Conservation (phyloP, 2,888 invertebrate species). For the Agrochola litura region DNA sequence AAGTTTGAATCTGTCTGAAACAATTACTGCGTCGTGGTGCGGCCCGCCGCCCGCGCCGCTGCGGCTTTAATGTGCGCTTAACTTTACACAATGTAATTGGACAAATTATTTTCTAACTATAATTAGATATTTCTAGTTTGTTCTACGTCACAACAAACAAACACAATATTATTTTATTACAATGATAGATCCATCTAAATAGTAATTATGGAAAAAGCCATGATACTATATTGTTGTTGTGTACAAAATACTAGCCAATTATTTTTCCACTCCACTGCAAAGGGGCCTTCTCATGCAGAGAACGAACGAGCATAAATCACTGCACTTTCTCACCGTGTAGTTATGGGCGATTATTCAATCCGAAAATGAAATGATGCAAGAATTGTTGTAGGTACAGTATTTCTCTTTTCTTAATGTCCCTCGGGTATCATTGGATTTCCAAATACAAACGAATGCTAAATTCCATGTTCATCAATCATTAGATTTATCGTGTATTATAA, state of each 20-base stretch:
- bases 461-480: no score
- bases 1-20: background rate
- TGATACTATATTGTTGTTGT: background rate
- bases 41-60: no score
- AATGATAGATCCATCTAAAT: background rate
- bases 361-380: no score
- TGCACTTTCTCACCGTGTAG: no score
- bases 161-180: background rate
- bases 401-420: no score
- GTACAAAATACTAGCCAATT: background rate
- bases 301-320: no score
- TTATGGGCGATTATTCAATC: no score
- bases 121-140: slow-evolving; percentile 4
- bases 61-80: background rate
- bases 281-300: no score
- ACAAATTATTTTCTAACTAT: background rate
- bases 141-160: slow-evolving; percentile 18
- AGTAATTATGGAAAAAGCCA: slow-evolving; percentile 42
- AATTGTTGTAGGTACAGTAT: no score
- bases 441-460: no score
- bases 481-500: no score
- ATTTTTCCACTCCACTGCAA: background rate
- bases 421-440: no score
- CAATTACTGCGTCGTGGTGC: background rate
- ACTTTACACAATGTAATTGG: background rate